phyloP scores from a whole-genome alignment of 2,888 invertebrate genomes.

The Oscheius onirici region DNA sequence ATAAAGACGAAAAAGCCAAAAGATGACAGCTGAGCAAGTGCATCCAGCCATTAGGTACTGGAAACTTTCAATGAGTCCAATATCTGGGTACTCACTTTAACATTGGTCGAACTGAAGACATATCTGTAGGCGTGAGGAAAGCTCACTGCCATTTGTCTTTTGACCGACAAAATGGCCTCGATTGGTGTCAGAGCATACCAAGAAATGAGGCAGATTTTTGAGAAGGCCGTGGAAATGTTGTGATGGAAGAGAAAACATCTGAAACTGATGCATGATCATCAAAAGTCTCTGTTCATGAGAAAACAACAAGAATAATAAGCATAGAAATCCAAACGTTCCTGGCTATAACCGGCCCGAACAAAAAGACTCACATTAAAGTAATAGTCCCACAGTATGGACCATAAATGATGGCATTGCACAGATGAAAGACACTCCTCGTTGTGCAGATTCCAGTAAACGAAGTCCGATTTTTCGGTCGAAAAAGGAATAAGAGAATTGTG shows the following conservation, averaged over 20 bases:
- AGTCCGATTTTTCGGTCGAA: constrained; percentile 17
- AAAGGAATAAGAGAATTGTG: not conserved
- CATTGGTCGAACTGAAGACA: constrained; percentile 2
- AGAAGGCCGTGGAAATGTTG: constrained; percentile 5
- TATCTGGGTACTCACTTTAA: not conserved
- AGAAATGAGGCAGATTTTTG: constrained; percentile 11
- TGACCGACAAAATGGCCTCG: constrained; percentile 14
- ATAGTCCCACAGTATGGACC: constrained; percentile 18
- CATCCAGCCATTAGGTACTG: constrained; percentile 12
- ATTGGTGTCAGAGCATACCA: constrained; percentile 25
- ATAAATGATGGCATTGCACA: constrained; percentile 7
- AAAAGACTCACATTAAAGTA: constrained; percentile 6
- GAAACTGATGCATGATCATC: not conserved
- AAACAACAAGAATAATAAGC: no score
- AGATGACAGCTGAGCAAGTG: not conserved
- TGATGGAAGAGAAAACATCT: not conserved
- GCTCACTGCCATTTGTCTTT: constrained; percentile 23
- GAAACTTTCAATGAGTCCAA: not conserved
- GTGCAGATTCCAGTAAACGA: constrained; percentile 24
- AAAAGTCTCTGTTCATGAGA: no score
- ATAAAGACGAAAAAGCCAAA: constrained; percentile 14
- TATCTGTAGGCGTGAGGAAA: constrained; percentile 4
- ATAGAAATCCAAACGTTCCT: not conserved
- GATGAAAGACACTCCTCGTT: constrained; percentile 22
- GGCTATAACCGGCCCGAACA: not conserved